phyloP scores from a whole-genome alignment of 2,888 invertebrate genomes.

The Linnaemya vulpina region DNA sequence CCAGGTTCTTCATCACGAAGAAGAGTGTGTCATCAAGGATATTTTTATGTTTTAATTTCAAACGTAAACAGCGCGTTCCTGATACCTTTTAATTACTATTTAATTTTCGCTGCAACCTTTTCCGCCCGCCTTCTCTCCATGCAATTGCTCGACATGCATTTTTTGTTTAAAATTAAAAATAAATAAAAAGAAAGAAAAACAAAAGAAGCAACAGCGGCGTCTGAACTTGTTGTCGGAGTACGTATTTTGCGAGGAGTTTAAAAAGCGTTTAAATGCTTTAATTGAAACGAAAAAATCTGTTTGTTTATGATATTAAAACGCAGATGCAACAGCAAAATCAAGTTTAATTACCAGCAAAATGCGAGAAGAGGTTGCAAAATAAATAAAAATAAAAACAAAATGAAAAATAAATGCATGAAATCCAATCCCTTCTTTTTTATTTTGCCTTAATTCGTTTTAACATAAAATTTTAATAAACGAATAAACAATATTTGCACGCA shows the following conservation, averaged over 20 bases:
- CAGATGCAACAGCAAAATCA: constrained; percentile 35
- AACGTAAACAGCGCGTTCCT: background rate
- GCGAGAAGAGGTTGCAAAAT: background rate
- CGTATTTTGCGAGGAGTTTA: constrained; percentile 30
- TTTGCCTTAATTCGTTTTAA: constrained; percentile 46
- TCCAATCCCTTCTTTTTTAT: constrained; percentile 4
- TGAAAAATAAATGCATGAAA: constrained; percentile 36
- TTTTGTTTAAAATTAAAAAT: background rate
- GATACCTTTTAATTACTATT: background rate
- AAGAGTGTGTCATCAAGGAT: background rate
- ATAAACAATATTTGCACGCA: constrained; percentile 61
- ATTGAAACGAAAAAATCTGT: constrained; percentile 61
- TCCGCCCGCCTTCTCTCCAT: constrained; percentile 15
- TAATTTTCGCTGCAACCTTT: constrained; percentile 2
- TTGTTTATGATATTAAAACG: constrained; percentile 54
- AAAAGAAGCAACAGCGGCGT: no score
- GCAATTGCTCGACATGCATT: background rate
- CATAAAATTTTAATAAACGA: constrained; percentile 64
- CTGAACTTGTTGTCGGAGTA: constrained; percentile 41
- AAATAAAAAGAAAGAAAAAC: constrained; percentile 2
- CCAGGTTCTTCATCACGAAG: background rate
- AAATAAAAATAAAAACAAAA: no score
- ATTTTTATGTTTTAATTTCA: background rate
- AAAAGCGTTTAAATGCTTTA: constrained; percentile 67
- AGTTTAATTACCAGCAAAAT: constrained; percentile 60